Evolutionary conservation across 2,113 vertebrate genomes (phyloP), one percentile per base, ranked within the genome.

Genomic region (Prunella fulvescens): DNA sequence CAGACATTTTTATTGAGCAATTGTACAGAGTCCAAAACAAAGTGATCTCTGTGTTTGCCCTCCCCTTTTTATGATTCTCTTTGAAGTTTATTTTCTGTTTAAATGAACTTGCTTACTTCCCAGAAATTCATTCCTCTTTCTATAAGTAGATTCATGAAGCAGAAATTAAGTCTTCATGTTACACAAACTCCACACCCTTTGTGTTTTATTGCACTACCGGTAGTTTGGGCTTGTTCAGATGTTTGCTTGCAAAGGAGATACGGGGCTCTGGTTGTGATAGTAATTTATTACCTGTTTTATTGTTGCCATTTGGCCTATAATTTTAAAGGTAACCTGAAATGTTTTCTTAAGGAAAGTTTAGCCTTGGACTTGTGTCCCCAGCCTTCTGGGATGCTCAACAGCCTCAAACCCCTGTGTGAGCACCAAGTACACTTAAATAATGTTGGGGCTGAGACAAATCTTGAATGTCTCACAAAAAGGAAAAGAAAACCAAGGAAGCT

Each of bases 81-180:
- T 95, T 95, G 79, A 86, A 88, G 79, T 92, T 92, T 90, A 61
- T 92, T 94, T 92, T 93, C 73, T 89, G 35, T 95, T 93, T 93
- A 90, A 90, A 92, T 25, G 11, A 94, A 96, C 88, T 87, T 96
- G 90, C 86, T 97, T 97, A 90, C 90, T 81, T 92, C 95, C 93
- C 85, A 95, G 93, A 97, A 97, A 80, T 88, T 47, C 48, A 95
- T 97, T 97, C 95, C 95, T 95, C 97, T 97, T 97, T 97, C 96
- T 97, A 6, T 92, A 93, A 95, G 96, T 90, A 91, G 92, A 69
- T 84, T 88, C 29, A 64, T 61, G 73, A 94, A 95, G 82, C 83
- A 95, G 95, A 97, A 96, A 92, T 91, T 67, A 80, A 50, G 77
- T 80, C 61, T 86, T 86, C 29, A 42, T 90, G 67, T 94, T 90